Percentiles rank a stretch among this genome's conserved stretches.
Evolutionary conservation across 2,797 vertebrate species (phyloP).

Genomic region (Falco rusticolus): DNA sequence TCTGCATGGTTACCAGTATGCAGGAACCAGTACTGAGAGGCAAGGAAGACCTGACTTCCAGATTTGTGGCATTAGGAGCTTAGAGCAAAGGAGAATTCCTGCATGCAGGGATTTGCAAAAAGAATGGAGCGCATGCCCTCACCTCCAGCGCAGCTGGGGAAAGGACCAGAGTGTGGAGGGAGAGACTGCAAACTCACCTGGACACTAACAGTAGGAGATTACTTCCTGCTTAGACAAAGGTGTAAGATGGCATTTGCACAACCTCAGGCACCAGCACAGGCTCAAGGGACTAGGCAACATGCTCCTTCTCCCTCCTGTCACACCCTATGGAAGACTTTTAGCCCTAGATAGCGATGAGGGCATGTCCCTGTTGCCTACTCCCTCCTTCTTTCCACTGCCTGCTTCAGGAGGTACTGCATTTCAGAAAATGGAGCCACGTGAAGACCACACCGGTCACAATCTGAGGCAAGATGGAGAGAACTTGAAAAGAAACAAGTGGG

Average conservation of each 20-base stretch:
- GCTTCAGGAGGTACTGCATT: not conserved
- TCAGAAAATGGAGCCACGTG: conserved; percentile 78
- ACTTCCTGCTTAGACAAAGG: not conserved
- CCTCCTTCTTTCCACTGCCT: not conserved
- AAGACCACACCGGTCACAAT: conserved; percentile 68
- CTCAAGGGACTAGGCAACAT: not conserved
- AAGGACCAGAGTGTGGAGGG: not conserved
- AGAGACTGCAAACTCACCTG: not conserved
- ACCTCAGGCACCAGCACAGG: not conserved
- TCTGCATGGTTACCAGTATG: not conserved
- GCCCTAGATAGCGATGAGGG: not conserved
- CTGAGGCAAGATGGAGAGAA: conserved; percentile 76
- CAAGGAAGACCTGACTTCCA: not conserved
- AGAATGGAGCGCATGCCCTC: not conserved
- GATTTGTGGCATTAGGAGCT: not conserved
- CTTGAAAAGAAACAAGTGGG: conserved; percentile 71
- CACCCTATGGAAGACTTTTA: accelerated
- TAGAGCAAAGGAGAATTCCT: not conserved
- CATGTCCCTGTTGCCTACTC: not conserved
- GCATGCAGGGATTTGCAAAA: not conserved
- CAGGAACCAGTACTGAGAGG: not conserved
- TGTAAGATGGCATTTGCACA: not conserved
- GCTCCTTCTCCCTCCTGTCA: not conserved
- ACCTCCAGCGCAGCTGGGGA: not conserved
- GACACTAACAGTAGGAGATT: not conserved